Conservation (phyloP, 2,797 vertebrate genomes). For the Phaenicophaeus curvirostris region DNA sequence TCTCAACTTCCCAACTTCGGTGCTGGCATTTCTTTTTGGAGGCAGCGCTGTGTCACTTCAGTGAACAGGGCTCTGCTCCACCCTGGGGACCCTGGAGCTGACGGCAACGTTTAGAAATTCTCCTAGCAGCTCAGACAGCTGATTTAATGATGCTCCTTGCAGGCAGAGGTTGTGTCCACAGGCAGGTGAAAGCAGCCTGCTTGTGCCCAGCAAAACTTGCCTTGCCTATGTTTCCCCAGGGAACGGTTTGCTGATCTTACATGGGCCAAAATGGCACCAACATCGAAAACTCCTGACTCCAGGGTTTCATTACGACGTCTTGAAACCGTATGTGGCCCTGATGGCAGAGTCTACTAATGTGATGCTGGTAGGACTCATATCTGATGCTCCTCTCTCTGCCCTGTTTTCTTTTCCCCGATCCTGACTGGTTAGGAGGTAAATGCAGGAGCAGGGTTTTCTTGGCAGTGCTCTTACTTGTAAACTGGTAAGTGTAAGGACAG, state of each 20-base stretch:
- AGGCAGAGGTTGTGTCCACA: not conserved
- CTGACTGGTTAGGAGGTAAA: not conserved
- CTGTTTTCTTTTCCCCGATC: not conserved
- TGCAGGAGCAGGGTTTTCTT: not conserved
- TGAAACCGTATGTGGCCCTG: conserved; percentile 86
- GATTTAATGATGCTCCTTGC: not conserved
- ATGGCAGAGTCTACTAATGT: conserved; percentile 79
- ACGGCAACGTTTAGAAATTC: not conserved
- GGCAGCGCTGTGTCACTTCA: accelerated
- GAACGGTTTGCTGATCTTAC: conserved; percentile 83
- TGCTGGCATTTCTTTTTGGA: not conserved
- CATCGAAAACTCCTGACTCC: conserved; percentile 89
- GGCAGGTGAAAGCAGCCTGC: not conserved
- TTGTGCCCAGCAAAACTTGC: not conserved
- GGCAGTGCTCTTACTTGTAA: not conserved
- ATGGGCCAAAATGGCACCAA: conserved; percentile 88
- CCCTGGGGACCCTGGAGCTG: not conserved
- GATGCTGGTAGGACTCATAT: conserved; percentile 85
- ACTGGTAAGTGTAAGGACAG: not conserved
- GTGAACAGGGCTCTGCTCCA: not conserved
- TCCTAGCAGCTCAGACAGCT: not conserved
- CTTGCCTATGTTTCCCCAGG: conserved; percentile 76
- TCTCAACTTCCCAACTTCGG: not conserved
- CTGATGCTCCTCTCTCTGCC: not conserved
- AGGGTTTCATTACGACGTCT: conserved; percentile 88